Conservation (phyloP, 2,888 invertebrate species). For the Empis stercorea region DNA sequence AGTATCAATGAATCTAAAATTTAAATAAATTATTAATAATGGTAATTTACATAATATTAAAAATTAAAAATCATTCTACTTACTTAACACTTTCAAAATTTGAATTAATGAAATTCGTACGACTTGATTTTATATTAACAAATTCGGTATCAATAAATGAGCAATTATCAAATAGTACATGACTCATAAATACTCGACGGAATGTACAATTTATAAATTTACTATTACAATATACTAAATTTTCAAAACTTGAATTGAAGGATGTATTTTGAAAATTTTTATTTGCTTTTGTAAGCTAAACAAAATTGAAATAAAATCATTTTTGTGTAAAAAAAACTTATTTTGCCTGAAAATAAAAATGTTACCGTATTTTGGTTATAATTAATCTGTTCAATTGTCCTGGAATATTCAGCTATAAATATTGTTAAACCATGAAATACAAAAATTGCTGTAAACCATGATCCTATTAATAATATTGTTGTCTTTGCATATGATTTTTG, state of each 20-base stretch:
- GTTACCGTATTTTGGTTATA: constrained; percentile 19
- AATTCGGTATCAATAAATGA: constrained; percentile 55
- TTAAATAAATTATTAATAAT: constrained; percentile 4
- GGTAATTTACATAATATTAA: background rate
- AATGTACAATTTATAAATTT: constrained; percentile 53
- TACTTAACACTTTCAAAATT: constrained; percentile 51
- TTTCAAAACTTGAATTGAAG: constrained; percentile 52
- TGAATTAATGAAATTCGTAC: constrained; percentile 50
- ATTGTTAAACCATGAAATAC: constrained; percentile 40
- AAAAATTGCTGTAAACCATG: constrained; percentile 45
- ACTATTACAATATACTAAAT: constrained; percentile 46
- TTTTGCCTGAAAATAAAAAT: constrained; percentile 28
- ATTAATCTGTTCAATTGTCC: constrained; percentile 38
- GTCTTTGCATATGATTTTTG: constrained; percentile 48
- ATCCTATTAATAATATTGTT: constrained; percentile 47
- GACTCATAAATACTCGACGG: constrained; percentile 53
- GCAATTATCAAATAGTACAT: constrained; percentile 58
- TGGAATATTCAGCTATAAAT: constrained; percentile 42
- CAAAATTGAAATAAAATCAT: constrained; percentile 32
- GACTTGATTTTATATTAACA: constrained; percentile 56
- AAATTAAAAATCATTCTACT: constrained; percentile 17
- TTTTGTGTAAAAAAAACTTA: constrained; percentile 45
- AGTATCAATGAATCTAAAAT: constrained; percentile 43
- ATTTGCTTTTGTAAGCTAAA: constrained; percentile 33
- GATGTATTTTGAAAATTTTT: constrained; percentile 31